Evolutionary conservation across 2,797 vertebrate species (phyloP), one percentile per base, ranked within the genome.

Genomic region (Artibeus lituratus): DNA sequence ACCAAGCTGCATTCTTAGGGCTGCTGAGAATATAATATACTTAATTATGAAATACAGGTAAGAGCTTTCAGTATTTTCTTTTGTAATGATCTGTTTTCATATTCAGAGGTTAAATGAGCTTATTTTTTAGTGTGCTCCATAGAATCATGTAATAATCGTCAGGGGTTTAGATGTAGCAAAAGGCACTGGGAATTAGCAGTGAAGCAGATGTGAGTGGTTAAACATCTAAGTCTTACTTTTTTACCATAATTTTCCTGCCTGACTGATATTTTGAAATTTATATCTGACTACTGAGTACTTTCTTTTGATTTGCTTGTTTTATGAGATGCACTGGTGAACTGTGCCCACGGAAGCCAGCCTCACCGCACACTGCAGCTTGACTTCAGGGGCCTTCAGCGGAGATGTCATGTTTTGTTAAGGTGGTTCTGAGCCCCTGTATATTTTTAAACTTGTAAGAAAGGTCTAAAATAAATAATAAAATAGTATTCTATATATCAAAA

Each of bases 401-500:
- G 96, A 97, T 91, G 69, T 93, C 91, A 67, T 94, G 92, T 97
- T 98, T 94, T 98, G 96, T 90, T 95, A 95, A 98, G 98, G 95
- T 98, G 97, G 97, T 98, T 98, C 96, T 98, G 97, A 98, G 98
- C 97, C 97, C 98, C 97, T 98, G 97, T 98, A 94, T 96, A 0
- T 97, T 98, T 98, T 97, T 81, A 96, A 98, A 97, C 76, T 53
- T 98, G 98, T 98, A 98, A 98, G 97, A 98, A 98, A 98, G 94
- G 35, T 97, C 96, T 98, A 96, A 98, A 97, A 92, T 97, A 97
- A 96, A 98, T 94, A 98, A 98, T 98, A 98, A 98, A 98, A 94
- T 84, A 98, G 96, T 97, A 97, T 96, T 97, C 93, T 98, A 90
- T 97, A 59, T 97, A 97, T 97, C 95, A 97, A 98, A 98, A 95